Evolutionary conservation across 2,113 vertebrate genomes (phyloP).

Genomic region (Cynoglossus semilaevis): DNA sequence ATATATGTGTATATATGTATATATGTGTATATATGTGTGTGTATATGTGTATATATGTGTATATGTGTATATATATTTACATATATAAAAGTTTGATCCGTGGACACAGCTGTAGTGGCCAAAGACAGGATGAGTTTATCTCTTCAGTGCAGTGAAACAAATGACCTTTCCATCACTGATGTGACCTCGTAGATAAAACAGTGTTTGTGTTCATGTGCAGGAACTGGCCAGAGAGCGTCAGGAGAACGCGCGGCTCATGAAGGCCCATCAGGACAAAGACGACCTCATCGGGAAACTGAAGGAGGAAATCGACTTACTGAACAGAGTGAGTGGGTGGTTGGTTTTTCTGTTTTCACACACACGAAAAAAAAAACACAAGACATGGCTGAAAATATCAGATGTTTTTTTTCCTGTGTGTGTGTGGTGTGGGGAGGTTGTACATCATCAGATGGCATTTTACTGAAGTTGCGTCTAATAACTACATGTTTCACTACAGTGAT

Average conservation of each 20-base stretch:
- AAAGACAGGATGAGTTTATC: no score
- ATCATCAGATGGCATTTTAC: constrained; percentile 46
- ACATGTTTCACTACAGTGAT: constrained; percentile 7
- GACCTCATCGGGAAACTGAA: constrained; percentile 90
- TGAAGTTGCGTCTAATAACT: constrained; percentile 25
- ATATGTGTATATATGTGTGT: no score
- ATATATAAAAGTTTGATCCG: no score
- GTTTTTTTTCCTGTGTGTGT: constrained; percentile 28
- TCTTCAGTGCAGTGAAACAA: no score
- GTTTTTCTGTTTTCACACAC: constrained; percentile 4
- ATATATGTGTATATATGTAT: no score
- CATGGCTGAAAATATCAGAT: no score
- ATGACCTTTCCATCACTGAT: neutral
- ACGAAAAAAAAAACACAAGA: no score
- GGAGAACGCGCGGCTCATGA: constrained; percentile 84
- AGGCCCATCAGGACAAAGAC: constrained; percentile 89
- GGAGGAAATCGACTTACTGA: constrained; percentile 95
- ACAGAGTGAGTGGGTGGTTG: constrained; percentile 84
- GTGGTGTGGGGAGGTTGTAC: constrained; percentile 16
- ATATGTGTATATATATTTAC: no score
- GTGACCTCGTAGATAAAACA: constrained; percentile 15
- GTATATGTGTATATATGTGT: no score
- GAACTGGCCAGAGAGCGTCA: constrained; percentile 88
- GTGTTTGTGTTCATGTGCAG: constrained; percentile 61
- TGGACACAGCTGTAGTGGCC: no score